Evolutionary conservation across 2,797 vertebrate species (phyloP), one percentile per base, ranked within the genome.

Genomic region (Helostoma temminkii): DNA sequence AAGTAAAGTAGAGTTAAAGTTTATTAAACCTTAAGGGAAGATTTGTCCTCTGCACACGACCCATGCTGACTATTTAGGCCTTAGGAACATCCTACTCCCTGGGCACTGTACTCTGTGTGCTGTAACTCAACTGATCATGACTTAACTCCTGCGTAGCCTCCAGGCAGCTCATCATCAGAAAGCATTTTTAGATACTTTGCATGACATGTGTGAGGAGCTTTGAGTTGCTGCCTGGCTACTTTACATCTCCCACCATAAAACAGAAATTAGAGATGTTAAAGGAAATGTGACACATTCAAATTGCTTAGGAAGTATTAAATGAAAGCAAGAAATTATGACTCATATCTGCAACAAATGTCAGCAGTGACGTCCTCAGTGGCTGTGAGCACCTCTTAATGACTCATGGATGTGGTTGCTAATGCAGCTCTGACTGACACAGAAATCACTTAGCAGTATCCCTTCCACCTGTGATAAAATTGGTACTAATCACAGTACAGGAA

Each of bases 341-440:
- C 89, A 90, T 70, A 67, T 83, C 46, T 71, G 67, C 56, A 73
- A 85, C 80, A 89, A 92, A 92, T 91, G 88, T 91, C 88, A 92
- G 82, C 76, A 21, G 76, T 90, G 88, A 91, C 87, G 83, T 92
- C 82, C 66, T 66, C 52, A 9, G 69, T 80, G 76, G 69, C 71
- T 80, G 63, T 21, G 78, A 80, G 71, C 70, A 49, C 41, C 78
- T 84, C 78, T 73, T 75, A 71, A 68, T 91, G 89, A 91, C 76
- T 92, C 87, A 91, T 25, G 52, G 74, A 80, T 60, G 57, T 53
- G 78, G 70, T 76, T n/a, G 42, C 48, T 43, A 69, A 65, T 47
- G 22, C 54, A 60, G 70, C 71, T 86, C 74, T 86, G 88, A 88
- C 49, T 62, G 85, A 83, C 78, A 66, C 16, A 49, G 42, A 58